Evolutionary conservation across 2,888 invertebrate species (phyloP).

Genomic region (Philopedon plagiatum): DNA sequence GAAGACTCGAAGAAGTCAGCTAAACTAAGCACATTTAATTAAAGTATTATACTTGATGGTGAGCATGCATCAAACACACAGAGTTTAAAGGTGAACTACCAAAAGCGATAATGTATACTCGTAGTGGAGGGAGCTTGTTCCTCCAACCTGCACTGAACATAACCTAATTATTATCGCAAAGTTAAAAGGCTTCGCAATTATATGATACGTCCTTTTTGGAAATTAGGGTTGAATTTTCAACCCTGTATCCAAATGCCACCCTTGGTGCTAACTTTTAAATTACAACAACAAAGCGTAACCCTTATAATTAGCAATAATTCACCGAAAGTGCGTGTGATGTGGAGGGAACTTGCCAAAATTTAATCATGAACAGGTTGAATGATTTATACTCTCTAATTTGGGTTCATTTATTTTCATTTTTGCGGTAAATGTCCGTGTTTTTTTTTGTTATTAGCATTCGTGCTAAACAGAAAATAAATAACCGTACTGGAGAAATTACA

Average conservation of each 20-base stretch:
- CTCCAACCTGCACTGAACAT: no score
- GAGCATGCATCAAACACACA: no score
- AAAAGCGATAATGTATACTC: no score
- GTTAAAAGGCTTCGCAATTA: conserved; percentile 8
- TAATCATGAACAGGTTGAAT: conserved; percentile 46
- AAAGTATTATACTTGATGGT: no score
- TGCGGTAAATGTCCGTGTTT: conserved; percentile 26
- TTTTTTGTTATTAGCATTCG: conserved; percentile 5
- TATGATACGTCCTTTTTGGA: neutral
- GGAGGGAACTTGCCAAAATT: conserved; percentile 47
- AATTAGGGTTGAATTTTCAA: conserved; percentile 16
- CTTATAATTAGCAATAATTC: conserved; percentile 48
- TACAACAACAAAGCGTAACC: conserved; percentile 48
- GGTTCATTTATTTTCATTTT: conserved; percentile 46
- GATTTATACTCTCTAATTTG: conserved; percentile 44
- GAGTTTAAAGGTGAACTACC: no score
- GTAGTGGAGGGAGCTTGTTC: no score
- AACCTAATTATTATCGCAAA: conserved; percentile 16
- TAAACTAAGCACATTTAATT: no score
- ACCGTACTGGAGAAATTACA: neutral
- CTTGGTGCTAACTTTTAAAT: conserved; percentile 48
- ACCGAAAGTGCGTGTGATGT: conserved; percentile 48
- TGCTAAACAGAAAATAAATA: conserved; percentile 1
- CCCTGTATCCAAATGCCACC: conserved; percentile 35
- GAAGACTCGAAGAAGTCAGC: no score